A percentile compares a stretch with the other conserved stretches of the same genome.
phyloP scores from a whole-genome alignment of 2,113 vertebrate species.

The Ameiurus melas region DNA sequence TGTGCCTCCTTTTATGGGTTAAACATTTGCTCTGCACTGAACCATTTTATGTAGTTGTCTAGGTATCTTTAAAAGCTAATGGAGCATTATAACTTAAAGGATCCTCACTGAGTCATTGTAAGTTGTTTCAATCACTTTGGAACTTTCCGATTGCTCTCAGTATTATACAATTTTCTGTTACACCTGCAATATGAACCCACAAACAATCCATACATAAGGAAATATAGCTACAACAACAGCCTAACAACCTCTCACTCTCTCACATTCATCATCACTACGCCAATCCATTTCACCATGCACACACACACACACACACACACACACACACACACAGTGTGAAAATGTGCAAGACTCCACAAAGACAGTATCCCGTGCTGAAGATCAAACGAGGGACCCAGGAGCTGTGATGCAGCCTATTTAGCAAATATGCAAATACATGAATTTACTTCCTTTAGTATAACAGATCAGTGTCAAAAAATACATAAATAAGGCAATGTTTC shows the following conservation, averaged over 20 bases:
- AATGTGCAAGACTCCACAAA: neutral
- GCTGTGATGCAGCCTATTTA: neutral
- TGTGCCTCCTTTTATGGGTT: neutral
- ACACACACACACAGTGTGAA: too few relatives aligned
- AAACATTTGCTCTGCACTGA: neutral
- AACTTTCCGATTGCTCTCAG: neutral
- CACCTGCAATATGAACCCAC: neutral
- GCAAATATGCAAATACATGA: neutral
- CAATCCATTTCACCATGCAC: neutral
- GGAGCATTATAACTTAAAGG: slow-evolving; percentile 3
- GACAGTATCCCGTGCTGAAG: neutral
- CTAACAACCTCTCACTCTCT: neutral
- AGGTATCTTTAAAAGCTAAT: slow-evolving; percentile 13
- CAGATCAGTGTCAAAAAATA: neutral
- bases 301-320: neutral
- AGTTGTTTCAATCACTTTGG: neutral
- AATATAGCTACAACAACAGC: neutral
- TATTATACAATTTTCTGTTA: neutral
- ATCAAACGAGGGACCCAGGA: too few relatives aligned
- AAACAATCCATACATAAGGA: neutral
- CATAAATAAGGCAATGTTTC: too few relatives aligned
- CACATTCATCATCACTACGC: neutral
- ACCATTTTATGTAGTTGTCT: neutral
- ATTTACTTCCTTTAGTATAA: neutral
- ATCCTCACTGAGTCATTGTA: neutral